These are phyloP conservation scores for Homalodisca vitripennis DNA, from an alignment of 1,140 invertebrate species.

Conservation along the genomic window DNA sequence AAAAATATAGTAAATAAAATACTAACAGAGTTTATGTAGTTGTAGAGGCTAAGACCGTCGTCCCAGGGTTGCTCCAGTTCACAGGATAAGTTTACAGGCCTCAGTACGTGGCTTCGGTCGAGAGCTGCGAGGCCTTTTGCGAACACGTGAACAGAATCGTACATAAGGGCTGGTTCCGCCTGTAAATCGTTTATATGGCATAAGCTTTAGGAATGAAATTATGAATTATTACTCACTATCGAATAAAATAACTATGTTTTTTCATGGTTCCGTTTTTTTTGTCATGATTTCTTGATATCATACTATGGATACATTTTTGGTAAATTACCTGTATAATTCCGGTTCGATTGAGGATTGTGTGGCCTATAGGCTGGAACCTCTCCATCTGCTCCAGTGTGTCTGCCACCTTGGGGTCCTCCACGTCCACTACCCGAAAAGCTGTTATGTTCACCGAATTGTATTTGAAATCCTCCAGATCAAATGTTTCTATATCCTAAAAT, in stretches of 20 bases:
- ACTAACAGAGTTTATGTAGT: slow-evolving; percentile 87
- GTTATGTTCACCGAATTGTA: slow-evolving; percentile 94
- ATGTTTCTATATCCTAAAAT: slow-evolving; percentile 81
- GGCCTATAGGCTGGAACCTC: slow-evolving; percentile 79
- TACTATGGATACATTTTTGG: too few species aligned
- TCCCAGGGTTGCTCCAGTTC: slow-evolving; percentile 80
- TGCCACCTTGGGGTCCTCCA: slow-evolving; percentile 70
- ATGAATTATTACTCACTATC: too few species aligned
- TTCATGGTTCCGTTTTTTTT: too few species aligned
- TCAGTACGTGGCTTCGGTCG: slow-evolving; percentile 62
- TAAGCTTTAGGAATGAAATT: too few species aligned
- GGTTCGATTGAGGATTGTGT: slow-evolving; percentile 71
- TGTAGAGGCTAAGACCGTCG: slow-evolving; percentile 82
- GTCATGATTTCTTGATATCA: too few species aligned
- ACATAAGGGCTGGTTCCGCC: slow-evolving; percentile 89
- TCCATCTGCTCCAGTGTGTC: slow-evolving; percentile 83
- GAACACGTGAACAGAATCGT: slow-evolving; percentile 87
- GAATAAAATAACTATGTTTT: too few species aligned
- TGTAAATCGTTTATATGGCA: too few species aligned
- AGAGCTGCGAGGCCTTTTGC: slow-evolving; percentile 75
- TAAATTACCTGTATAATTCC: slow-evolving; percentile 66
- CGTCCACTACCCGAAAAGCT: slow-evolving; percentile 82
- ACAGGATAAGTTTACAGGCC: slow-evolving; percentile 76
- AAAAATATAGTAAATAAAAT: neutral
- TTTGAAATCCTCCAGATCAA: slow-evolving; percentile 90